Conservation (phyloP, 53 echinoderm and acorn worm genomes). For the Holothuria scabra region DNA sequence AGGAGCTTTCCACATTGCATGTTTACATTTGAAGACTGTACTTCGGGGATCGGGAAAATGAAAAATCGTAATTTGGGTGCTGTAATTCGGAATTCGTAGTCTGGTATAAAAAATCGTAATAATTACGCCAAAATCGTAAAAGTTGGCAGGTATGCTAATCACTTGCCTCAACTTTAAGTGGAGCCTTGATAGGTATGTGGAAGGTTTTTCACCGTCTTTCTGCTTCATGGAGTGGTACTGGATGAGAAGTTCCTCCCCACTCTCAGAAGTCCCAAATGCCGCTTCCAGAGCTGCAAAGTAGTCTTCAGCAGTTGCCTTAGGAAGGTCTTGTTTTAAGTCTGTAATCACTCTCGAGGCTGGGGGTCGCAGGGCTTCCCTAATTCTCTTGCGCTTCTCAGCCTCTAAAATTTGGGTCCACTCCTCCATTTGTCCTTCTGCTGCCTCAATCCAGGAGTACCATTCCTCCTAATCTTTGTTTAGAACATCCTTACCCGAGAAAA, state of each 20-base stretch:
- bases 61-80: too few species aligned
- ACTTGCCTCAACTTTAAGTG: conserved; percentile 44
- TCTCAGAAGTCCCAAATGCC: conserved; percentile 61
- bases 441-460: conserved; percentile 47
- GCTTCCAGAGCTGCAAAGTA: conserved; percentile 64
- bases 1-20: too few species aligned
- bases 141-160: conserved; percentile 46
- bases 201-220: conserved; percentile 44
- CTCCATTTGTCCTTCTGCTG: conserved; percentile 53
- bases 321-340: conserved; percentile 40
- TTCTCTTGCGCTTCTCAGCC: conserved; percentile 17
- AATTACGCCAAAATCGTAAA: too few species aligned
- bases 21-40: too few species aligned
- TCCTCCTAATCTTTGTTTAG: conserved; percentile 25
- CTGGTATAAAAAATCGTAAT: too few species aligned
- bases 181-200: conserved; percentile 34
- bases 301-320: conserved; percentile 55
- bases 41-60: too few species aligned
- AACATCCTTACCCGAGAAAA: conserved; percentile 44
- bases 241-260: conserved; percentile 61
- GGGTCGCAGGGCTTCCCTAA: conserved; percentile 54
- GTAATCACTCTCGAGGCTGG: conserved; percentile 63
- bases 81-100: too few species aligned
- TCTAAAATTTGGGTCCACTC: conserved; percentile 19
- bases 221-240: conserved; percentile 57